Conservation (phyloP, 2,888 invertebrate genomes). For the Scaptomyza reducta region DNA sequence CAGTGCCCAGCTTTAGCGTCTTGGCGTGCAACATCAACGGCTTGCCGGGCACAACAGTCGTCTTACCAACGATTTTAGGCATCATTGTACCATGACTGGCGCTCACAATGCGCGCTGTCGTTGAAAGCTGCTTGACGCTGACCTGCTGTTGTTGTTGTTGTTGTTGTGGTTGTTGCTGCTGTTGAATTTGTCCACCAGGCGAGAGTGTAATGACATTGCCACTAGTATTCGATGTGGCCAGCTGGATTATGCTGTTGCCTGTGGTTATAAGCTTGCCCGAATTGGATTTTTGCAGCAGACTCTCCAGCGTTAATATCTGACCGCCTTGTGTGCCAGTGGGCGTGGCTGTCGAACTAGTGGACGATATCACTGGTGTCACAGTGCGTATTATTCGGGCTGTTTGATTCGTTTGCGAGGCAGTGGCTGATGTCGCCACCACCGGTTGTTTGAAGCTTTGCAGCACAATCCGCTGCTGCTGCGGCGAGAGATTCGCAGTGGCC, state of each 20-base stretch:
- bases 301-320: slow-evolving; percentile 83
- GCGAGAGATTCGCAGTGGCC: slow-evolving; percentile 78
- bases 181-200: slow-evolving; percentile 36
- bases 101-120: slow-evolving; percentile 73
- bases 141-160: slow-evolving; percentile 15
- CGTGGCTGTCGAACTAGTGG: slow-evolving; percentile 24
- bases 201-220: slow-evolving; percentile 58
- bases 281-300: slow-evolving; percentile 79
- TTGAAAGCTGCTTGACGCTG: slow-evolving; percentile 36
- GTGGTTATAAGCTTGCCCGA: slow-evolving; percentile 73
- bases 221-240: slow-evolving; percentile 80
- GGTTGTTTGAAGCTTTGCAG: slow-evolving; percentile 83
- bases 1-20: slow-evolving; percentile 52
- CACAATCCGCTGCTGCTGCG: slow-evolving; percentile 82
- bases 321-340: slow-evolving; percentile 86
- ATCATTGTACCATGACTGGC: slow-evolving; percentile 73
- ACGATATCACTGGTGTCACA: slow-evolving; percentile 28
- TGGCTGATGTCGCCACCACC: slow-evolving; percentile 34
- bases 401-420: slow-evolving; percentile 26
- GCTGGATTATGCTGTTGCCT: slow-evolving; percentile 85
- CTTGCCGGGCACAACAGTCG: slow-evolving; percentile 69
- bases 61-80: slow-evolving; percentile 84
- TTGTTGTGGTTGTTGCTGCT: slow-evolving; percentile 62
- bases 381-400: slow-evolving; percentile 64
- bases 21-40: slow-evolving; percentile 66